Evolutionary conservation across 2,797 vertebrate genomes (phyloP), one percentile per base, ranked within the genome.

Genomic region (Coracias cyanogaster): DNA sequence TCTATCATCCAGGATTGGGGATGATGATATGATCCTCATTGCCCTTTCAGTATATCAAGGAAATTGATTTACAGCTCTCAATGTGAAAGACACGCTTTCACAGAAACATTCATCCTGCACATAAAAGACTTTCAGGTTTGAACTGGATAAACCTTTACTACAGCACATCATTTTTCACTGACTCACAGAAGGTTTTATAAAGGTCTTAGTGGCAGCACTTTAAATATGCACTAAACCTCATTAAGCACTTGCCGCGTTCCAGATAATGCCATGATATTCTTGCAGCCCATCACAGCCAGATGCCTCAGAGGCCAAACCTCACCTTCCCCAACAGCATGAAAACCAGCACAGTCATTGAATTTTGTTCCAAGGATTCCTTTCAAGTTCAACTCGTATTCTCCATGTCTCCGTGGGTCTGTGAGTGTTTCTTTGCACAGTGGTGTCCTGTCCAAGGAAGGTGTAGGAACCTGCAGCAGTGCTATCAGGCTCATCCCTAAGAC

Each of bases 311-410:
- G 66, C 62, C 57, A 81, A 90, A 48, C 45, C 20, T 8, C 41
- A 61, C 69, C 41, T 86, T 92, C 64, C 48, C 41, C 41, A 82
- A 49, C 20, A 79, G 77, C 51, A 58, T 46, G 20, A 69, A 90
- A 94, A 89, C 20, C 4, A 5, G 18, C 15, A 41, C 19, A 25
- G 69, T 54, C 33, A 39, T 90, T 7, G 9, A 43, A 72, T 86
- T 82, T 72, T 89, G 45, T 77, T 89, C 55, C 41, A 83, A 41
- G 61, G 25, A 57, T 71, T 86, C 61, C 57, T 88, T 90, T 69
- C 16, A 60, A 49, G 25, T 83, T 76, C 73, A 78, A 3, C 16
- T 37, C 15, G 69, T 46, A n/a, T 24, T 35, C 9, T 95, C 20
- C 10, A 7, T 81, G 52, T 94, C 62, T 64, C 49, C 29, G 4